Evolutionary conservation across 2,888 invertebrate species (phyloP).

Genomic region (Parnassius orleans): DNA sequence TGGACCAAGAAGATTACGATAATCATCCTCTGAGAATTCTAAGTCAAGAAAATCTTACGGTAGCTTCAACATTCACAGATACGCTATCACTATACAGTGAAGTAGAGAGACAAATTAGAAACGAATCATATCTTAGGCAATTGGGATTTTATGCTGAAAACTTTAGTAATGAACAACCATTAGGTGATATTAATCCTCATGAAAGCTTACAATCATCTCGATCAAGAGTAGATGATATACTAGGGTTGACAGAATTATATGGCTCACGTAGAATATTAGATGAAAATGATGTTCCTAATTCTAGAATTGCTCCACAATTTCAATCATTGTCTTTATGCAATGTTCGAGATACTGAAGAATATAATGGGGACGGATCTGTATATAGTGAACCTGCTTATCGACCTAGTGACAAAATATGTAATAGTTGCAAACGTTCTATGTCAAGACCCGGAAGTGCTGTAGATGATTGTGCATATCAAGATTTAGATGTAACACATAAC

Average conservation of each 20-base stretch:
- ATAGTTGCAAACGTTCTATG: slow-evolving; percentile 87
- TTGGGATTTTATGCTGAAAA: slow-evolving; percentile 80
- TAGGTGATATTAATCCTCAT: slow-evolving; percentile 67
- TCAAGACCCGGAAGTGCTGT: slow-evolving; percentile 84
- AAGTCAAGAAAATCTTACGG: slow-evolving; percentile 94
- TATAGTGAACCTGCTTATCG: slow-evolving; percentile 92
- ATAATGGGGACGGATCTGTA: slow-evolving; percentile 88
- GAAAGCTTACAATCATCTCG: slow-evolving; percentile 71
- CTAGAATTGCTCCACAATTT: slow-evolving; percentile 82
- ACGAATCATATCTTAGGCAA: slow-evolving; percentile 81
- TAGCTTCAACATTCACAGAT: slow-evolving; percentile 94
- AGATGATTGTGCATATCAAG: slow-evolving; percentile 83
- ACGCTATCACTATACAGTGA: slow-evolving; percentile 84
- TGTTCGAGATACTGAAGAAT: slow-evolving; percentile 84
- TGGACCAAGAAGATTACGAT: slow-evolving; percentile 85
- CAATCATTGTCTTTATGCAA: slow-evolving; percentile 87
- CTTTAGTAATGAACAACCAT: slow-evolving; percentile 58
- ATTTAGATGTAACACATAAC: slow-evolving; percentile 76
- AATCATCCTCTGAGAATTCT: slow-evolving; percentile 94
- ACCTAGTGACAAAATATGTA: slow-evolving; percentile 87
- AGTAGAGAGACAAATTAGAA: slow-evolving; percentile 83
- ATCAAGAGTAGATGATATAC: slow-evolving; percentile 88
- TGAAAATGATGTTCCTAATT: slow-evolving; percentile 79
- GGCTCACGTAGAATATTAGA: slow-evolving; percentile 89
- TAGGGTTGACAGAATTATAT: slow-evolving; percentile 90